Evolutionary conservation across 2,113 vertebrate species (phyloP).

Genomic region (Chamaea fasciata): DNA sequence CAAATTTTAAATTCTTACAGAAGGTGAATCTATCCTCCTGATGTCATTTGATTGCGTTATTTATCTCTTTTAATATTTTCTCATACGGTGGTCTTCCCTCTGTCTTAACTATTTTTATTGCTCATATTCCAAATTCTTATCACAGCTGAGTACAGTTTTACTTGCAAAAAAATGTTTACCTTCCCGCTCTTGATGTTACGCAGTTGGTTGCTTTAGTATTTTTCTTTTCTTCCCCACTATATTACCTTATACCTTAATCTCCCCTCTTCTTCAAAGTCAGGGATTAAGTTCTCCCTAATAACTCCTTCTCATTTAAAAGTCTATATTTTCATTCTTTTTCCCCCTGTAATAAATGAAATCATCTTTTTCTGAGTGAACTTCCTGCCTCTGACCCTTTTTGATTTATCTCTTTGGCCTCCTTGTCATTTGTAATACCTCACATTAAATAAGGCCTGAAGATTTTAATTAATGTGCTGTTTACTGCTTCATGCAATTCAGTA

Average conservation of each 20-base stretch:
- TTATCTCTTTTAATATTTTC: not conserved
- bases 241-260: not conserved
- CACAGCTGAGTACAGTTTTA: not conserved
- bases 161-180: not conserved
- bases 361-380: not conserved
- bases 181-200: not conserved
- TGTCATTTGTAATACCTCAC: not conserved
- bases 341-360: not conserved
- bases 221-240: not conserved
- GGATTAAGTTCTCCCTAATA: not conserved
- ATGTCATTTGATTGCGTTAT: not conserved
- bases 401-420: not conserved
- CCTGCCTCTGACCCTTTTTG: not conserved
- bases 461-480: constrained; percentile 55
- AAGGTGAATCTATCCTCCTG: not conserved
- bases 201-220: not conserved
- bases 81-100: not conserved
- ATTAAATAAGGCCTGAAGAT: constrained; percentile 33
- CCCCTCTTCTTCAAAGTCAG: not conserved
- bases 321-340: not conserved
- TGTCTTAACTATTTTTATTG: not conserved
- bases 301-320: not conserved
- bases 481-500: not conserved
- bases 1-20: not conserved
- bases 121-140: not conserved